Base-by-base conservation (phyloP, 2,888 invertebrate species). In the Philopedon plagiatum region DNA sequence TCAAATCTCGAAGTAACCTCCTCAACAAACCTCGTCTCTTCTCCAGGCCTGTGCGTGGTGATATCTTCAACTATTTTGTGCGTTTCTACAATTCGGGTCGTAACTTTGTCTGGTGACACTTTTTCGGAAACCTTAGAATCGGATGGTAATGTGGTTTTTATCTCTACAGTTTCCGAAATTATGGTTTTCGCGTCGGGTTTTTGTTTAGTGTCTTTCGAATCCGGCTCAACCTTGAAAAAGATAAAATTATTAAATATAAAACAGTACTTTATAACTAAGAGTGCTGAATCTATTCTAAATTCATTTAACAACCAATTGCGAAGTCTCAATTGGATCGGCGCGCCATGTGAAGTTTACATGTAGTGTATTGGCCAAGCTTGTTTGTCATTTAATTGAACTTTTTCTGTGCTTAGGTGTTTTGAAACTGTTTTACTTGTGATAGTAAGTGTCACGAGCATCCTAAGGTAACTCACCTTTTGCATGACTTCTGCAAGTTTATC, bases 401-500 rank as follows among this genome's bases (percentile, higher is more conserved):
- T n/a, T n/a, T n/a, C n/a, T n/a, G n/a, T n/a, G n/a, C n/a, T n/a
- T n/a, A n/a, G n/a, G n/a, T n/a, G n/a, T 37, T 37, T 11, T 5
- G 5, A 15, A 41, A 19, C n/a, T n/a, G n/a, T n/a, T n/a, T n/a
- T n/a, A n/a, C n/a, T n/a, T n/a, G n/a, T n/a, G n/a, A n/a, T n/a
- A n/a, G n/a, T n/a, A n/a, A n/a, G n/a, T n/a, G n/a, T n/a, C n/a
- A n/a, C n/a, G n/a, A n/a, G n/a, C n/a, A n/a, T n/a, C n/a, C n/a
- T n/a, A 21, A 61, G 73, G 11, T 8, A 23, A 8, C 56, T 13
- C 54, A 74, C 81, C 80, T 89, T 89, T 49, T 89, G 88, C 60
- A 88, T 87, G n/a, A 89, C 87, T 83, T 88, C 89, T 81, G 84
- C 84, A 29, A 86, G 85, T 68, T 87, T 88, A 78, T 90, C 90